Base-by-base conservation (phyloP, 2,113 vertebrate genomes). In the Oxygymnocypris stewartii region DNA sequence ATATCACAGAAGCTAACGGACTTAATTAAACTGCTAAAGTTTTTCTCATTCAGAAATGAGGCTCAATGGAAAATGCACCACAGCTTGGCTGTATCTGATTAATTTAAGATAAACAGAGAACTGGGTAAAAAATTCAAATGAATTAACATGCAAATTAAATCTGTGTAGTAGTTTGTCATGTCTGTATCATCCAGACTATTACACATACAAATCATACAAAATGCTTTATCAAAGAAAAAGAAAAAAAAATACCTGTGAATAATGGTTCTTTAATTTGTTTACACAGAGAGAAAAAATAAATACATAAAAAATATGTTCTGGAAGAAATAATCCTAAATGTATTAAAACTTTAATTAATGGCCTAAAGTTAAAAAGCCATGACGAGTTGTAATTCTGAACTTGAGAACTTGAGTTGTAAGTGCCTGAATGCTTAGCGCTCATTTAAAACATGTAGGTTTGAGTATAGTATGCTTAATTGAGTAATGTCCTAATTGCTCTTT, bases 101-200 rank as follows among this genome's bases (percentile, higher is more conserved):
- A 87, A 90, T 91, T 87, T 77, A 84, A 91, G 90, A 93, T 92
- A 79, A 91, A 92, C 20, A 87, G 63, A 87, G 89, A 84, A 82
- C 77, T 57, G 3, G 85, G 82, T 49, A 78, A 69, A 81, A 94
- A 93, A 93, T 92, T 90, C 0, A 14, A 47, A 75, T 47, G 12
- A 75, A 75, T 75, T 47, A 75, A 6, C 93, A 95, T 94, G 92
- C 90, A 94, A 94, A 94, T 94, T 89, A 89, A 90, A 93, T 91
- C 79, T 91, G 84, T 91, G 90, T 82, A 84, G 86, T 67, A 42
- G 82, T 85, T 90, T 79, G 77, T 86, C 74, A 81, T 92, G 82
- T 89, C 88, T 74, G 75, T 83, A 35, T 79, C 90, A 91, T 93
- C 87, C 85, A 69, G 80, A 88, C 79, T 84, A 54, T 40, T 74